These are phyloP conservation scores for Campaea margaritaria DNA, from an alignment of 2,888 invertebrate species.

Conservation along the genomic window DNA sequence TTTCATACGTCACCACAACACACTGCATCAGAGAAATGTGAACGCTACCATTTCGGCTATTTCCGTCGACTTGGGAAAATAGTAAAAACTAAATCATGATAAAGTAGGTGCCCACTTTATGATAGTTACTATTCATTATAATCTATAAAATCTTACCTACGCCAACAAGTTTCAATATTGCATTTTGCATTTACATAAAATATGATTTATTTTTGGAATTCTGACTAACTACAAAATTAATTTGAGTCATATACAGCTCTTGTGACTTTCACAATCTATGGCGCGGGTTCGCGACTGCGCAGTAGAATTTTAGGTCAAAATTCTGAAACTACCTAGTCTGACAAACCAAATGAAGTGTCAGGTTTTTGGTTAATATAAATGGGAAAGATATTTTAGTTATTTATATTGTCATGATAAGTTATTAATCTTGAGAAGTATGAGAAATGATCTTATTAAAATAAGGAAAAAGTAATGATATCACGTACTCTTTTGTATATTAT, in stretches of 20 bases:
- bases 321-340: neutral
- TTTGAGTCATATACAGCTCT: neutral
- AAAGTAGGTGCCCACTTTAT: too few relatives aligned
- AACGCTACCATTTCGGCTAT: too few relatives aligned
- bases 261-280: conserved; percentile 5
- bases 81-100: too few relatives aligned
- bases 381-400: neutral
- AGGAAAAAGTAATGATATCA: neutral
- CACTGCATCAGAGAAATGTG: too few relatives aligned
- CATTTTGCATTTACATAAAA: too few relatives aligned
- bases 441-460: conserved; percentile 3
- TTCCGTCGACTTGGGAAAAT: too few relatives aligned
- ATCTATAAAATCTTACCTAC: too few relatives aligned
- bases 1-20: too few relatives aligned
- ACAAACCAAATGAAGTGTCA: conserved; percentile 17
- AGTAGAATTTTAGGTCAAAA: conserved; percentile 7
- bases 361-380: conserved; percentile 13
- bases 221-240: neutral
- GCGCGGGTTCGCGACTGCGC: conserved; percentile 19
- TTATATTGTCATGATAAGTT: neutral
- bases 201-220: too few relatives aligned
- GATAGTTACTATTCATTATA: too few relatives aligned
- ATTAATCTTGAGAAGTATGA: neutral
- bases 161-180: too few relatives aligned
- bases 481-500: neutral